Evolutionary conservation across 2,888 invertebrate genomes (phyloP), one percentile per base, ranked within the genome.

Genomic region (Dysmachus trigonus): DNA sequence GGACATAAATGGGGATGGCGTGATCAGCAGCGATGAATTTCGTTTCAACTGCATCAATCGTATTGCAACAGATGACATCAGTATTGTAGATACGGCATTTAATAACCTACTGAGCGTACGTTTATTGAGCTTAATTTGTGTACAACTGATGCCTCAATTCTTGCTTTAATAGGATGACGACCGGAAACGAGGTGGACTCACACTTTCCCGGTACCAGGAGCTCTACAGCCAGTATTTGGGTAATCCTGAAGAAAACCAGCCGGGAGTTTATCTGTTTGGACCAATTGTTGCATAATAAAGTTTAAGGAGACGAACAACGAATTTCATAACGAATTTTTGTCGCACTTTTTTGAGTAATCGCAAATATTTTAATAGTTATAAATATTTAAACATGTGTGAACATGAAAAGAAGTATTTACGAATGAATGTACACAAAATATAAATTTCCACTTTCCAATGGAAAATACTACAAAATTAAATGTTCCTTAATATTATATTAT

Each of bases 141-240:
- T 8, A 41, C 2, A 41, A 77, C 38, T 7, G 27, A n/a, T 27
- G 1, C 41, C 77, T 77, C 13, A 77, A 41, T 71, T 76, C 0
- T 53, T 76, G 33, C 71, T 18, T 79, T 38, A 47, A 5, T 92
- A 97, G 96, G 96, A 97, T 89, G 96, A 96, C 87, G 97, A 97
- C 92, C 94, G 96, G 90, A 94, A 95, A 92, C 94, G 94, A 89
- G 97, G 97, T 33, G 97, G 97, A 4, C 92, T 97, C 76, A 96
- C 95, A 2, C 91, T 96, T 87, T 94, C 95, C 5, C 94, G 97
- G 90, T 97, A 97, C 90, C 96, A 97, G 91, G 97, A 97, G 91
- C 93, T 97, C 2, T 97, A 97, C 91, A 96, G 96, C 0, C 95
- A 96, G 91, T 97, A 96, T 92, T 93, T 97, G 87, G 96, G 97